Evolutionary conservation across 2,113 vertebrate genomes (phyloP), one percentile per base, ranked within the genome.

Genomic region (Microcebus jonahi): DNA sequence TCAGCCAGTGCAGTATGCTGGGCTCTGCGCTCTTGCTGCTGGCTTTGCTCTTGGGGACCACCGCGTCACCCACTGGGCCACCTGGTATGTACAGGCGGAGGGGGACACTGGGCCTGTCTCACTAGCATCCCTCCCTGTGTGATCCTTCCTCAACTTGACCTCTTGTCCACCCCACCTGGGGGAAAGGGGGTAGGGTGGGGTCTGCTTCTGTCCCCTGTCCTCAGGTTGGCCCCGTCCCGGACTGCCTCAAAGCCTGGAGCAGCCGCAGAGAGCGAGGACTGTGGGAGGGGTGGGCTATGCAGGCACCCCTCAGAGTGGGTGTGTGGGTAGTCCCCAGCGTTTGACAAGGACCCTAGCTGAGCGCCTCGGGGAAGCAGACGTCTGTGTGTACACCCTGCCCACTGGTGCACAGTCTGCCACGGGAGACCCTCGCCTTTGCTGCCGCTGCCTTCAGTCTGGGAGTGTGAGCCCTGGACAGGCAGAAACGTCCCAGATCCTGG

Each of bases 51-150:
- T 73, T 12, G 0, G 42, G 85, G 70, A n/a, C 48, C 8, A 1
- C 67, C 27, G 1, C 45, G 45, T 2, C 25, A 27, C 89, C 90
- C 2, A 39, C 29, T 0, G 2, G 59, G 77, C 88, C 57, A 1
- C 59, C 84, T 18, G 97, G 94, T 96, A 97, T 0, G 97, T 96
- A 90, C 2, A 34, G 7, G n/a, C 50, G 5, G 20, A 9, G 20
- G 48, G 61, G 59, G 11, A 23, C 2, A 4, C 8, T 39, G 25
- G 50, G 12, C 15, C 15, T 2, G 1, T 73, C 27, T 3, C 11
- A 2, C 18, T 0, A 1, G 4, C 3, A 5, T 9, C 27, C 23
- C 8, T 18, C 42, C 27, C 45, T 27, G 11, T 1, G 2, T 17
- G 4, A 21, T 1, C 39, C 5, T 57, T 45, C 31, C 36, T 61